Percentiles rank a stretch among this genome's conserved stretches.
These are phyloP conservation scores for Eulemur coronatus DNA, from an alignment of 2,797 vertebrate species.

Conservation along the genomic window DNA sequence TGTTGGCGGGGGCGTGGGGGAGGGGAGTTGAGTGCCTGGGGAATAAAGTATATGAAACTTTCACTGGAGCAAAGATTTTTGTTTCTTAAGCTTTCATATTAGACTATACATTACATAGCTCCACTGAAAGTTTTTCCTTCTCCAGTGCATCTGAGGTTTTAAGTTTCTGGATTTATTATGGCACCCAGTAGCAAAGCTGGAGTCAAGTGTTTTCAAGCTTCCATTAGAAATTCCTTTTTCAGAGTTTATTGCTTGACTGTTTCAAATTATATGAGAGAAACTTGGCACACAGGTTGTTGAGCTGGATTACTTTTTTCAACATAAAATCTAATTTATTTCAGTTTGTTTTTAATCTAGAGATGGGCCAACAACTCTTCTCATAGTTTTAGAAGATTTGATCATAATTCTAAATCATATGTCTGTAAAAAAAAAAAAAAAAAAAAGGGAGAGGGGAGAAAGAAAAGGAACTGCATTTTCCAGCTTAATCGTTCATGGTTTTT, in stretches of 20 bases:
- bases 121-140: conserved; percentile 45
- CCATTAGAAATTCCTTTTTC: conserved; percentile 61
- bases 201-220: conserved; percentile 69
- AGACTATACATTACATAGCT: conserved; percentile 46
- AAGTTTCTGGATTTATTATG: conserved; percentile 67
- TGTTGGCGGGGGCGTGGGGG: background rate
- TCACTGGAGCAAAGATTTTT: background rate
- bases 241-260: conserved; percentile 78
- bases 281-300: conserved; percentile 69
- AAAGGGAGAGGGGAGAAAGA: background rate
- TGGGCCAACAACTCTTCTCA: conserved; percentile 57
- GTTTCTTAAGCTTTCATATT: conserved; percentile 38
- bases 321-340: conserved; percentile 76
- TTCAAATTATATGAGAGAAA: conserved; percentile 76
- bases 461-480: conserved; percentile 30
- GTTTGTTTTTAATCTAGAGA: conserved; percentile 71
- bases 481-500: background rate
- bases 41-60: conserved; percentile 48
- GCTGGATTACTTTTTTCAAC: conserved; percentile 71
- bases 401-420: conserved; percentile 33
- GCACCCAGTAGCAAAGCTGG: conserved; percentile 70
- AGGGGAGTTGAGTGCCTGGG: background rate
- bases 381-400: conserved; percentile 60
- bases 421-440: background rate
- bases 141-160: conserved; percentile 60